A percentile compares a stretch with the other conserved stretches of the same genome.
Evolutionary conservation across 2,888 invertebrate genomes (phyloP).

Genomic region (Lasioglossum marginatum): DNA sequence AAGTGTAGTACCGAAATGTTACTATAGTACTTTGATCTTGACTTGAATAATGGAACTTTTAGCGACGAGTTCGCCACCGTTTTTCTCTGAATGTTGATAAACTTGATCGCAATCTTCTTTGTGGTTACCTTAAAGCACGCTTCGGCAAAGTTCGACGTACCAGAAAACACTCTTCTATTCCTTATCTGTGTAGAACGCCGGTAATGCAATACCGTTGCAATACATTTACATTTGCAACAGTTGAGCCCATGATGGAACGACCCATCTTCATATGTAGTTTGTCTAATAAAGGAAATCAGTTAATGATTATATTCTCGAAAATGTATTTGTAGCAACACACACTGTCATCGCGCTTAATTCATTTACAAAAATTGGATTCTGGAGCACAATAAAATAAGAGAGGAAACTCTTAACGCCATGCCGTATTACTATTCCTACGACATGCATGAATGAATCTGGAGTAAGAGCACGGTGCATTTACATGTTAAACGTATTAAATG

Average conservation of each 20-base stretch:
- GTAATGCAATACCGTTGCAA: background rate
- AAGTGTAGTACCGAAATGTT: background rate
- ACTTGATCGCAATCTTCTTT: slow-evolving; percentile 1
- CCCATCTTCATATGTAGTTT: background rate
- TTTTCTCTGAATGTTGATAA: background rate
- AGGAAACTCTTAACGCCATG: too few species aligned
- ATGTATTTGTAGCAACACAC: too few species aligned
- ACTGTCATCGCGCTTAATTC: too few species aligned
- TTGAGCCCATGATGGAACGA: background rate
- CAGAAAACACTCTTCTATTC: slow-evolving; percentile 9
- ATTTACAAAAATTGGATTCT: too few species aligned
- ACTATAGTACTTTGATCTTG: background rate
- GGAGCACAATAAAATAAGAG: too few species aligned
- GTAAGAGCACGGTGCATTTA: too few species aligned
- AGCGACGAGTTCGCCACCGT: background rate
- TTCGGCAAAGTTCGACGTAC: slow-evolving; percentile 38
- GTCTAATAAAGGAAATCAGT: background rate
- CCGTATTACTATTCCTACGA: too few species aligned
- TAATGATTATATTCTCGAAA: background rate
- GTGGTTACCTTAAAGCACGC: slow-evolving; percentile 1
- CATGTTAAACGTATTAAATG: too few species aligned
- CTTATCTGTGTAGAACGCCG: background rate
- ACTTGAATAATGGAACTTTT: background rate
- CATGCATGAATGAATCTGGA: too few species aligned
- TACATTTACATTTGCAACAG: background rate